phyloP scores from a whole-genome alignment of 2,888 invertebrate species.

The Tineola bisselliella region DNA sequence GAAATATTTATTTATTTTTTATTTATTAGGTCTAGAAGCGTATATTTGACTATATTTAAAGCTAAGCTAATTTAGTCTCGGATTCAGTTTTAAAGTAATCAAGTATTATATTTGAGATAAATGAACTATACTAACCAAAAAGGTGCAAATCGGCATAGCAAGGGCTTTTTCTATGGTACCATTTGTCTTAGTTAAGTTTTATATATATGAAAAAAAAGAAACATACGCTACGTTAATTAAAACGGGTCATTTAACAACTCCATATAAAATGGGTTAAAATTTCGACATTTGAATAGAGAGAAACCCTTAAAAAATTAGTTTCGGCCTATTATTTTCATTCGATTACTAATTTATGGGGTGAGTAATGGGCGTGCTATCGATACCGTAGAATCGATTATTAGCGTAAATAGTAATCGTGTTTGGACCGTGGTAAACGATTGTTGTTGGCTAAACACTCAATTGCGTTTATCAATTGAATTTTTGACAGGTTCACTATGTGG shows the following conservation, averaged over 20 bases:
- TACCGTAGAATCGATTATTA: slow-evolving; percentile 42
- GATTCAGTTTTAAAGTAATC: too few relatives aligned
- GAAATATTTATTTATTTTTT: too few relatives aligned
- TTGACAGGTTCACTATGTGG: not conserved
- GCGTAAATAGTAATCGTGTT: slow-evolving; percentile 23
- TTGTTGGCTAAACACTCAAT: slow-evolving; percentile 4
- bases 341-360: slow-evolving; percentile 63
- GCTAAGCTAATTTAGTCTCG: too few relatives aligned
- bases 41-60: too few relatives aligned
- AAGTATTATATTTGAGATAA: too few relatives aligned
- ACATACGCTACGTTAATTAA: too few relatives aligned
- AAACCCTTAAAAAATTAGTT: slow-evolving; percentile 33
- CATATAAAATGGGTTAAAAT: not conserved
- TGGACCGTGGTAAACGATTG: slow-evolving; percentile 13
- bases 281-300: not conserved
- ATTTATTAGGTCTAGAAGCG: too few relatives aligned
- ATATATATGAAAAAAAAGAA: too few relatives aligned
- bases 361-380: slow-evolving; percentile 51
- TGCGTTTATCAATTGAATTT: not conserved
- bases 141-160: too few relatives aligned
- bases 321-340: slow-evolving; percentile 59
- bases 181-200: too few relatives aligned
- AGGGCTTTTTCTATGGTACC: too few relatives aligned
- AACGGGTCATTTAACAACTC: not conserved
- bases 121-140: too few relatives aligned